Evolutionary conservation across 2,113 vertebrate species (phyloP), one percentile per base, ranked within the genome.

Genomic region (Camarhynchus parvulus): DNA sequence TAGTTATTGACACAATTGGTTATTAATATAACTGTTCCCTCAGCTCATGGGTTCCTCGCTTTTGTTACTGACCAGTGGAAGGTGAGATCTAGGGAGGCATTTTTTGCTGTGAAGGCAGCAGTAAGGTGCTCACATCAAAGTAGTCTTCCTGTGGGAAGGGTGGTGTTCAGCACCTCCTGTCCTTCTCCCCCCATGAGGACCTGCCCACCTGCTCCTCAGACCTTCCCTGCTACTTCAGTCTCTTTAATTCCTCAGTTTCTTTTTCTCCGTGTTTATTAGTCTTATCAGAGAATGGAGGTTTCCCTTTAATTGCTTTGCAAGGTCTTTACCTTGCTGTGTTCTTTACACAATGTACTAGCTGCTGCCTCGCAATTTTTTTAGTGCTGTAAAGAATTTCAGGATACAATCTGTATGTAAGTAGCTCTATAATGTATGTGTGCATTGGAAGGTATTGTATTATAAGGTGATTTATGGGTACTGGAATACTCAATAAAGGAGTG

Each of bases 401-500:
- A 94, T 88, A 93, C 93, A 83, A 80, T 92, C 82, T 96, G 59
- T 86, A 74, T 93, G 79, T 93, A 93, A 93, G 95, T 95, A 94
- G 82, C 88, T 78, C 64, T 88, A 61, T 93, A 96, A 95, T 93
- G 59, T 80, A 85, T 94, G 79, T 81, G 68, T 88, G 68, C 55
- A 64, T 90, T 95, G 88, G 85, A 96, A 97, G 75, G 72, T 83
- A 93, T 96, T 94, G 90, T 88, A 88, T 67, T 93, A 44, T 68
- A 83, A 83, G 72, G 79, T 92, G 96, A 96, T 97, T 97, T 96
- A 97, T 96, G 59, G 52, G 33, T 86, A 67, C 75, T 86, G 47
- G 75, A 96, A 93, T 92, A 69, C 90, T 93, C 87, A 95, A 86
- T 97, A 96, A 96, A 95, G 52, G 79, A 93, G 44, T 91, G 61